Conservation (phyloP, 2,888 invertebrate species). For the Mactromeris polynyma region DNA sequence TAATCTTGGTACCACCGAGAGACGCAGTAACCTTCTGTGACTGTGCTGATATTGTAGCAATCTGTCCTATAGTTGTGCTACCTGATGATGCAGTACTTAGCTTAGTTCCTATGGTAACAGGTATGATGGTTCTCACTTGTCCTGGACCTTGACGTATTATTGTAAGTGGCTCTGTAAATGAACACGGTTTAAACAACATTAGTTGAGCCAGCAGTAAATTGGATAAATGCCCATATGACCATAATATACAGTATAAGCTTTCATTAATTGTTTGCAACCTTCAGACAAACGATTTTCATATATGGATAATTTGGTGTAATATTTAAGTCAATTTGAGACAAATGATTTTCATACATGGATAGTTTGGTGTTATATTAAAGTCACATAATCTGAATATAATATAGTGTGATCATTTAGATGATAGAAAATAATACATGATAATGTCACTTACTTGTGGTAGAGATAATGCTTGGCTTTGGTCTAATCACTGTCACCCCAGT, state of each 20-base stretch:
- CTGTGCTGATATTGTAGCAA: constrained; percentile 47
- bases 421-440: background rate
- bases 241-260: no score
- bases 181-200: background rate
- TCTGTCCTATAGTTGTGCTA: constrained; percentile 44
- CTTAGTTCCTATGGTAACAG: constrained; percentile 56
- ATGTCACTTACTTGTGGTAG: constrained; percentile 50
- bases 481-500: constrained; percentile 63
- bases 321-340: no score
- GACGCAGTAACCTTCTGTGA: constrained; percentile 61
- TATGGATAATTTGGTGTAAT: no score
- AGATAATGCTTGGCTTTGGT: constrained; percentile 46
- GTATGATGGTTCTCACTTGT: constrained; percentile 59
- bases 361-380: no score
- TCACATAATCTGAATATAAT: no score
- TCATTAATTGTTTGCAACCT: no score
- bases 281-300: no score
- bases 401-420: no score
- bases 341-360: no score
- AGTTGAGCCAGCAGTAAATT: no score
- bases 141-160: constrained; percentile 68
- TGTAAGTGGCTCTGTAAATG: constrained; percentile 66
- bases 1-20: constrained; percentile 47
- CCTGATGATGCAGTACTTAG: constrained; percentile 21
- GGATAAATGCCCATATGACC: no score